phyloP scores from a whole-genome alignment of 2,888 invertebrate species.

The Sepiola atlantica region DNA sequence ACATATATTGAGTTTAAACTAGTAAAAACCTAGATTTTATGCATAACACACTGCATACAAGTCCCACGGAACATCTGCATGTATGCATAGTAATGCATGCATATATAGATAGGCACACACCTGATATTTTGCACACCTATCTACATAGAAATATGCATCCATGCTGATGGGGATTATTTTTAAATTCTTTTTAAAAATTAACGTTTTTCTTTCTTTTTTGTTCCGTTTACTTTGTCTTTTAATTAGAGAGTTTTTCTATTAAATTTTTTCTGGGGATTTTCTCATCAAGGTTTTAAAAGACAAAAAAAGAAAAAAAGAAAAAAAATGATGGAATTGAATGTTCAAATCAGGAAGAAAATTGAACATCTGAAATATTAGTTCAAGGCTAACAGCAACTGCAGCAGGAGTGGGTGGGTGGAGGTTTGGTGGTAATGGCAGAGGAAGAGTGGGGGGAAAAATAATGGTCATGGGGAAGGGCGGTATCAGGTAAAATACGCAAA shows the following conservation, averaged over 20 bases:
- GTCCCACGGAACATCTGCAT: background rate
- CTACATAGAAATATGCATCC: background rate
- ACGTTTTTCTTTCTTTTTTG: background rate
- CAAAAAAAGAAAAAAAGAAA: background rate
- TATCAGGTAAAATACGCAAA: background rate
- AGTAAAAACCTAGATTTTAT: background rate
- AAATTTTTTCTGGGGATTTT: background rate
- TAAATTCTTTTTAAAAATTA: background rate
- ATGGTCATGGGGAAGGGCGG: background rate
- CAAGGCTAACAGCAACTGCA: slow-evolving; percentile 20
- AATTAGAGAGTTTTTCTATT: background rate
- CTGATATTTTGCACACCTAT: background rate
- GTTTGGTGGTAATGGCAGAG: background rate
- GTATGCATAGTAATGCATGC: background rate
- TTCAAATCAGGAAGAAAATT: slow-evolving; percentile 4
- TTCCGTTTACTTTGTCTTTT: background rate
- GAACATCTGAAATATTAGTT: slow-evolving; percentile 32
- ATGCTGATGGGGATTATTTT: background rate
- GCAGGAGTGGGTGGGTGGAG: background rate
- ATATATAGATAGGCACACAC: background rate
- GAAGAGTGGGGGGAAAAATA: background rate
- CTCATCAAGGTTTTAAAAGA: background rate
- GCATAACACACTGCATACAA: background rate
- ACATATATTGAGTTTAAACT: background rate
- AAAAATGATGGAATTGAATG: background rate